phyloP scores from a whole-genome alignment of 2,113 vertebrate genomes.

The Micronycteris hirsuta region DNA sequence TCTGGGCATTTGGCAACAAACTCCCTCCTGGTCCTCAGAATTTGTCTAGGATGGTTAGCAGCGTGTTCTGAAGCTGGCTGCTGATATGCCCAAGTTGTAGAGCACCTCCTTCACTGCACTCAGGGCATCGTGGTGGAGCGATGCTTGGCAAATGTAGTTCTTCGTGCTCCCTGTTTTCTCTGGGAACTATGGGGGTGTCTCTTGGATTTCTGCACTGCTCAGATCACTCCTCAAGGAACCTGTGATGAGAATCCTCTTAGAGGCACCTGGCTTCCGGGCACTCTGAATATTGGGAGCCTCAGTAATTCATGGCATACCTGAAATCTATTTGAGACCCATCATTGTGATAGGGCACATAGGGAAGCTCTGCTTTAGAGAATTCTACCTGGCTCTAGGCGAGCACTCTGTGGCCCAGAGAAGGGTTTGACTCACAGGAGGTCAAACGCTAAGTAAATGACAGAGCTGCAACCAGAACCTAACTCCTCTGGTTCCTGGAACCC shows the following conservation, averaged over 20 bases:
- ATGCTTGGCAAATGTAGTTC: background rate
- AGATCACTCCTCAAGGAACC: background rate
- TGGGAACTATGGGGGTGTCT: too few species aligned
- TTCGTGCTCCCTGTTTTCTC: background rate
- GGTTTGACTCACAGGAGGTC: background rate
- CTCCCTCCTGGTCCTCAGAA: background rate
- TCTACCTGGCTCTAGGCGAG: background rate
- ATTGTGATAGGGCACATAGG: accelerated
- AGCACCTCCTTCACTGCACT: background rate
- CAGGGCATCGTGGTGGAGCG: background rate
- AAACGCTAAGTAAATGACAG: background rate
- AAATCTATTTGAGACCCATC: too few species aligned
- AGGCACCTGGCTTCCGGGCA: background rate
- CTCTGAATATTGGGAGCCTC: background rate
- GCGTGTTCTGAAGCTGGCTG: background rate
- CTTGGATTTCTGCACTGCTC: background rate
- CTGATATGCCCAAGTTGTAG: too few species aligned
- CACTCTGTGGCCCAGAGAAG: background rate
- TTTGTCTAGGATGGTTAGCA: background rate
- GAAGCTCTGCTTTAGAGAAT: background rate
- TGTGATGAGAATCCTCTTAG: background rate
- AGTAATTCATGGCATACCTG: background rate
- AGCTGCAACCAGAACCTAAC: background rate
- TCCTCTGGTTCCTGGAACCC: background rate
- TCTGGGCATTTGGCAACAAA: background rate